Evolutionary conservation across 2,888 invertebrate genomes (phyloP), one percentile per base, ranked within the genome.

Genomic region (Diarsia mendica): DNA sequence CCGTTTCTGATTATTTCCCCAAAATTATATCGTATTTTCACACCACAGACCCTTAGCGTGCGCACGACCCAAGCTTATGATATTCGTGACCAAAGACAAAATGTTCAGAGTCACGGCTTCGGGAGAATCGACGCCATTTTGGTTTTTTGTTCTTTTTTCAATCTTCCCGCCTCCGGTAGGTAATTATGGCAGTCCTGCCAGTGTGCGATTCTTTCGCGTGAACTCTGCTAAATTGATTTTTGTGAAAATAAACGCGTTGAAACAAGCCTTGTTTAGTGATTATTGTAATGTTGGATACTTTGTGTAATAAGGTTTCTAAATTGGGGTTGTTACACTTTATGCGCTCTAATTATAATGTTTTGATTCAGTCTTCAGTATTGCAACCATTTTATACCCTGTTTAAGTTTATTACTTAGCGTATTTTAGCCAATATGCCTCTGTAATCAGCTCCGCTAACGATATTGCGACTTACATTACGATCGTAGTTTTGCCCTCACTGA

Each of bases 11-110:
- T 96, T 96, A 95, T 96, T 95, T 93, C 94, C 93, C 95, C 94
- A 94, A 96, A 96, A 96, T 96, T 95, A 95, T 96, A 95, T 95
- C 94, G 95, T 93, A 95, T 96, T 96, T 96, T 96, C 96, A 96
- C 96, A 95, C 96, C 93, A 89, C 90, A 90, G 87, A 85, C 85
- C 85, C 89, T 94, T 93, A 93, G 93, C 91, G 92, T 94, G 92
- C 92, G 91, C 90, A 88, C 89, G 89, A 90, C 91, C 91, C 90
- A 87, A 91, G 92, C 91, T 90, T 90, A 90, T 91, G 90, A 91
- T 91, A 91, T 93, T 94, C 95, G 95, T 95, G 94, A 94, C 93
- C 91, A 91, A 89, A 93, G 94, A 95, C 93, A 93, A 93, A 88
- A 93, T 91, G 91, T 89, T 89, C 88, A 90, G 89, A 89, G 90